Evolutionary conservation across 2,797 vertebrate species (phyloP).

Genomic region (Anabacerthia variegaticeps): DNA sequence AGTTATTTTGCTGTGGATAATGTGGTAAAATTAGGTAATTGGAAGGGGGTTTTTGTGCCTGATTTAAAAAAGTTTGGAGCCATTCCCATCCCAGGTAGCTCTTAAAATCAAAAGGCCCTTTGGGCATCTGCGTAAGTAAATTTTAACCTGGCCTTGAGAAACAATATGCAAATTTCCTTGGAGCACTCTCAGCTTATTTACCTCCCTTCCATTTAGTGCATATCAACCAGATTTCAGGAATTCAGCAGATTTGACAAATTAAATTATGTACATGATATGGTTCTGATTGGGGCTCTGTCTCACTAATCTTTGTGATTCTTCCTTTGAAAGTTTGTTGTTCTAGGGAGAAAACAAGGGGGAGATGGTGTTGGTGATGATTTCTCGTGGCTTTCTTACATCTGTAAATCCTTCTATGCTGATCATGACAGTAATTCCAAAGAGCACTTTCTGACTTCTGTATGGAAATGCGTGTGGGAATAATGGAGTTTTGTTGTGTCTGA

Average conservation of each 20-base stretch:
- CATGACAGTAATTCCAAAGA: neutral
- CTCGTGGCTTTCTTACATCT: constrained; percentile 54
- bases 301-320: neutral
- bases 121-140: neutral
- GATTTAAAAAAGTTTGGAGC: neutral
- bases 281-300: neutral
- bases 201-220: neutral
- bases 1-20: neutral
- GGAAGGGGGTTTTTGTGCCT: neutral
- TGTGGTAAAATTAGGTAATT: neutral
- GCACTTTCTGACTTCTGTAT: constrained; percentile 52
- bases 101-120: neutral
- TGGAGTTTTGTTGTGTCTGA: constrained; percentile 71
- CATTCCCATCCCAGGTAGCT: neutral
- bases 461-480: constrained; percentile 58
- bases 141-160: neutral
- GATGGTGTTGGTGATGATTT: neutral
- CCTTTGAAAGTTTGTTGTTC: constrained; percentile 28
- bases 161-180: neutral
- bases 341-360: constrained; percentile 22
- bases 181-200: neutral
- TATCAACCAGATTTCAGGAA: neutral
- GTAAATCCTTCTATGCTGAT: constrained; percentile 24
- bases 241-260: neutral
- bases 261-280: neutral